Base-by-base conservation (phyloP, 2,888 invertebrate species). In the Protophormia terraenovae region DNA sequence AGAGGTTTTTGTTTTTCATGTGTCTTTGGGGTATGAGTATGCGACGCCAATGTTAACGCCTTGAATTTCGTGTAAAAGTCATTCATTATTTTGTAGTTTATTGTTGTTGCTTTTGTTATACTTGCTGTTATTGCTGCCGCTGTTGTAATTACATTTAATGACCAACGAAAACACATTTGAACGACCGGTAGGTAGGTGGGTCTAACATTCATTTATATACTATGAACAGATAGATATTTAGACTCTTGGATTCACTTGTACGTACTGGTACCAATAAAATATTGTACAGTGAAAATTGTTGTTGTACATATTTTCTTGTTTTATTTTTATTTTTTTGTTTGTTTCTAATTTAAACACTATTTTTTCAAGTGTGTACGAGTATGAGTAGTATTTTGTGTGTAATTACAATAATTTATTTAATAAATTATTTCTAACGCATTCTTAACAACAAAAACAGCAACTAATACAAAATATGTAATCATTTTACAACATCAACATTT, bases 341-440 rank as follows among this genome's bases (percentile, higher is more conserved):
- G n/a, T n/a, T n/a, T n/a, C n/a, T 24, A 29, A n/a, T 50, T 22
- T 24, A 12, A 1, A 53, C 22, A 24, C n/a, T 29, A 27, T 27
- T 50, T 38, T 32, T 12, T 12, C 55, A 24, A n/a, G 10, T 8
- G 19, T 67, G n/a, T 47, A 41, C 38, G 24, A 38, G 27, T 41
- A 4, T 41, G 22, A 47, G 47, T 32, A 60, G 47, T 19, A 41
- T 58, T 45, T 60, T 60, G 38, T 27, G 12, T 50, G n/a, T 77
- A 80, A 77, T 80, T 84, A 38, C 66, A 67, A 77, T 76, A 66
- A 84, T 80, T 80, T 72, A 66, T 72, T 62, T 50, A 62, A 71
- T 76, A 80, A 80, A 76, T 76, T 79, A 71, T 71, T 76, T 84
- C 58, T 66, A 80, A 76, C 75, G 71, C 80, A 80, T 76, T 77